Conservation (phyloP, 1,140 invertebrate genomes). For the Stegodyphus dumicola region DNA sequence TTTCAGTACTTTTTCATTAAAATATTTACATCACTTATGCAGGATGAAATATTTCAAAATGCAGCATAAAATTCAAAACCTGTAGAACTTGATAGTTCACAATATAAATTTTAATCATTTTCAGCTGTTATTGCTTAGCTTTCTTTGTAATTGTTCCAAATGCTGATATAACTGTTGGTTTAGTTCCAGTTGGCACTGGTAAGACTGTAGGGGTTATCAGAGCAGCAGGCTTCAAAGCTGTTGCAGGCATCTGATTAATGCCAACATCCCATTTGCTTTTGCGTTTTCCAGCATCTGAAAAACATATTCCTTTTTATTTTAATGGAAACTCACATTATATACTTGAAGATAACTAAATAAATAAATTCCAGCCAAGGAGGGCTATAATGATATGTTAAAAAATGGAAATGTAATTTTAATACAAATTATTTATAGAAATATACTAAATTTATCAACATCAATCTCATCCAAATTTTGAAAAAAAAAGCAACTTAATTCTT, state of each 20-base stretch:
- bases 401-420: no score
- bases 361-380: background rate
- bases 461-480: no score
- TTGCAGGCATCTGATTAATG: conserved; percentile 68
- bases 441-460: no score
- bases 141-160: conserved; percentile 89
- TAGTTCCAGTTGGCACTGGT: conserved; percentile 85
- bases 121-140: conserved; percentile 67
- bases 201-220: conserved; percentile 76
- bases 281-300: conserved; percentile 70
- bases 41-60: no score
- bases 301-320: background rate
- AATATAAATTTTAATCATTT: no score
- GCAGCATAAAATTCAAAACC: no score
- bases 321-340: background rate
- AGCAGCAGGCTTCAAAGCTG: conserved; percentile 70
- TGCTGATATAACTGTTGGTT: conserved; percentile 84
- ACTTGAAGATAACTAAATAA: background rate
- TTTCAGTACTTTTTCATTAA: no score
- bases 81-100: no score
- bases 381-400: no score
- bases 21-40: no score
- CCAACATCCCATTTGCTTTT: conserved; percentile 94
- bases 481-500: no score
- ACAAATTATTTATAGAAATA: no score